Evolutionary conservation across 2,888 invertebrate species (phyloP).

Genomic region (Lydus trimaculatus): DNA sequence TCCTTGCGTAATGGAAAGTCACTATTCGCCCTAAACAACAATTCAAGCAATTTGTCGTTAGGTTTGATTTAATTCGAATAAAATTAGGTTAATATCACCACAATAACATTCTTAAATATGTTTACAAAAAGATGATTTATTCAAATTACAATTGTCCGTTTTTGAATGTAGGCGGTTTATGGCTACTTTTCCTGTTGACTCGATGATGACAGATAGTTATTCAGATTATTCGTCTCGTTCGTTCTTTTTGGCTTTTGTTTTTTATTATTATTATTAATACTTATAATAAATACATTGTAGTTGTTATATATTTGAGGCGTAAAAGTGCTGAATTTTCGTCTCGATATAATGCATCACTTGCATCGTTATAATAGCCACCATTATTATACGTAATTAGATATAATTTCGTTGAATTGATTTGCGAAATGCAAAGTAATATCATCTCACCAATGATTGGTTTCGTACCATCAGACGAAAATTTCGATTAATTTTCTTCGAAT

Average conservation of each 20-base stretch:
- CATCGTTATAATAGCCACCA: constrained; percentile 25
- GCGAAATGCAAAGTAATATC: constrained; percentile 51
- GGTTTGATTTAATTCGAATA: not conserved
- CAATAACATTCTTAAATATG: constrained; percentile 2
- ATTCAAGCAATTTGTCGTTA: constrained; percentile 1
- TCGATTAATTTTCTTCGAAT: constrained; percentile 45
- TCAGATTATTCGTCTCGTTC: too few relatives aligned
- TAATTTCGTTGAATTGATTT: constrained; percentile 56
- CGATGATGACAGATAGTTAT: too few relatives aligned
- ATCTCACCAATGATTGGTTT: constrained; percentile 39
- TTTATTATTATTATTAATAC: not conserved
- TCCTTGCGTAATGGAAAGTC: not conserved
- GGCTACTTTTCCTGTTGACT: not conserved
- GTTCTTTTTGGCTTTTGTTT: too few relatives aligned
- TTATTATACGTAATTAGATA: constrained; percentile 57
- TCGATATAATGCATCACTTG: not conserved
- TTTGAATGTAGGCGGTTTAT: constrained; percentile 3
- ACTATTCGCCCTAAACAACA: not conserved
- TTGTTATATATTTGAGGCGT: not conserved
- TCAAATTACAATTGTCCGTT: not conserved
- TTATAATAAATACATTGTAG: not conserved
- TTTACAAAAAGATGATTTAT: constrained; percentile 7
- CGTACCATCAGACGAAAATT: constrained; percentile 41
- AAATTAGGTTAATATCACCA: constrained; percentile 10
- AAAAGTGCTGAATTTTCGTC: not conserved